Base-by-base conservation (phyloP, 1,140 invertebrate species). In the Neodiprion virginianus region DNA sequence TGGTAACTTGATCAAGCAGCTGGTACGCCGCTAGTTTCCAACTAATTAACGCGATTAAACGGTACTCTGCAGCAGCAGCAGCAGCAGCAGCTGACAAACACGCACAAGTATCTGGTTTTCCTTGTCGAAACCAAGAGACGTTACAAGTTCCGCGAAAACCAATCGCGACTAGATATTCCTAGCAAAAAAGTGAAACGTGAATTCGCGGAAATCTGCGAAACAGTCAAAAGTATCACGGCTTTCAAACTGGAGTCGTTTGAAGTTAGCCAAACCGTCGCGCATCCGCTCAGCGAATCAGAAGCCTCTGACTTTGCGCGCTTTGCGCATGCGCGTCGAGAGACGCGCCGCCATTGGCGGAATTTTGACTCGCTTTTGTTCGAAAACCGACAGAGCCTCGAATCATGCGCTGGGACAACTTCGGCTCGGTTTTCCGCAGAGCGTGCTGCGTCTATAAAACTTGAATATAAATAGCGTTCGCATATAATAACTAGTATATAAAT, bases 11-110 rank as follows among this genome's bases (percentile, higher is more conserved):
- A 40, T 40, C 53, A 61, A 17, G n/a, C 53, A 17, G 53, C 53
- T 8, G 11, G 53, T 8, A 17, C n/a, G 53, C 53, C 11, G 11
- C 53, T 61, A 61, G 53, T 61, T 61, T 61, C 53, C 11, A 61
- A 61, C 53, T 61, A 61, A 61, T 61, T 61, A 61, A 61, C 53
- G 53, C 53, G n/a, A 61, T 61, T 61, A 61, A 61, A 61, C 28
- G 28, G 28, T 40, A 40, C 28, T 40, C 28, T 40, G 28, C 28
- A 40, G 28, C 28, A 40, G 28, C 28, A 40, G 28, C 5, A 40
- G 28, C 28, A 40, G 28, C 28, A 40, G 28, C 28, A 40, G 28
- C 5, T 40, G 28, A 40, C 28, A 40, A 40, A 40, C 28, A 40
- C 28, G 28, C 28, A 40, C 28, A 40, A 40, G 28, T 40, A 40